These are phyloP conservation scores for Apis laboriosa DNA, from an alignment of 1,140 invertebrate genomes.

Conservation along the genomic window DNA sequence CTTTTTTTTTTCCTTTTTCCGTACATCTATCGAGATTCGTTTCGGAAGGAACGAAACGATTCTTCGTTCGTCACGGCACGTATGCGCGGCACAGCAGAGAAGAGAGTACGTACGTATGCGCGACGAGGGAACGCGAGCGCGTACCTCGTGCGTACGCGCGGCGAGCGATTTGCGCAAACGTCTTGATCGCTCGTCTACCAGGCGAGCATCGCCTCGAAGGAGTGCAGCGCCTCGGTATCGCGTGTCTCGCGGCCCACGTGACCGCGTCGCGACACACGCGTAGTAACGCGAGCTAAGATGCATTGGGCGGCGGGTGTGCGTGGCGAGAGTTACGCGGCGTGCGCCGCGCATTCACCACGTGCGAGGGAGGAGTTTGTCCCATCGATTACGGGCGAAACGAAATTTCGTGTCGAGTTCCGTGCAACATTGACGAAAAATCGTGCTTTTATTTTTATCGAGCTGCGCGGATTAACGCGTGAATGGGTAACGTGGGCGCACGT, in stretches of 20 bases:
- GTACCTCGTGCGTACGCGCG: conserved; percentile 55
- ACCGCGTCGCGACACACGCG: conserved; percentile 24
- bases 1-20: no score
- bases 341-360: background rate
- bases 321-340: background rate
- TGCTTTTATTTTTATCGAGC: no score
- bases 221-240: background rate
- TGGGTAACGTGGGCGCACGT: no score
- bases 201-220: conserved; percentile 54
- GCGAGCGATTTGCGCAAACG: conserved; percentile 71
- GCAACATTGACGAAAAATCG: no score
- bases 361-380: background rate
- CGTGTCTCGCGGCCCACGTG: conserved; percentile 20
- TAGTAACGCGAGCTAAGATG: conserved; percentile 29
- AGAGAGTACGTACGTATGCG: background rate
- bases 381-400: background rate
- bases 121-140: conserved; percentile 1
- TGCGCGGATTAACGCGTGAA: no score
- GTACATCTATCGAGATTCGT: background rate
- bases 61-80: background rate
- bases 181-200: conserved; percentile 67
- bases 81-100: background rate
- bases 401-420: no score
- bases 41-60: background rate
- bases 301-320: conserved; percentile 10